phyloP scores from a whole-genome alignment of 2,797 vertebrate species.

The Jordanella pulchra region DNA sequence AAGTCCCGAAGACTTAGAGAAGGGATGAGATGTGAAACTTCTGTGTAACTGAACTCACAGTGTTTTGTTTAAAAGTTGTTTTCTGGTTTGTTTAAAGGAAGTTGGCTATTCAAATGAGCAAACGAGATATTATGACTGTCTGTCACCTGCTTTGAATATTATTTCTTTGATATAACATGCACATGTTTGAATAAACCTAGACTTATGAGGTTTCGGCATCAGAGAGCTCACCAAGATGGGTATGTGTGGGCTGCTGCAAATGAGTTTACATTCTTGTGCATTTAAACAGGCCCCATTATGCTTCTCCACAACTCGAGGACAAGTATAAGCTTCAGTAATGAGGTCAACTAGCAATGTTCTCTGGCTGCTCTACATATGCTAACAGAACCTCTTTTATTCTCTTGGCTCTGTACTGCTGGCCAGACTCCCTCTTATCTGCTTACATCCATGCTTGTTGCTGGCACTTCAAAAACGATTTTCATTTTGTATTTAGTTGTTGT shows the following conservation, averaged over 20 bases:
- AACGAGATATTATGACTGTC: not conserved
- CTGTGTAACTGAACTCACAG: not conserved
- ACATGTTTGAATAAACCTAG: not conserved
- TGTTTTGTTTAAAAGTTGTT: not conserved
- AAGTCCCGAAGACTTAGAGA: not conserved
- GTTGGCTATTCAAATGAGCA: constrained; percentile 7
- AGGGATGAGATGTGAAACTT: not conserved
- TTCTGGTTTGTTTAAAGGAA: not conserved
- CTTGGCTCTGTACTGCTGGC: constrained; percentile 36
- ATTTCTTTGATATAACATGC: constrained; percentile 7
- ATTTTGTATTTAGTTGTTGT: not conserved
- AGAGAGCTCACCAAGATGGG: not conserved
- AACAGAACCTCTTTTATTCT: constrained; percentile 62
- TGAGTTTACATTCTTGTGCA: constrained; percentile 58
- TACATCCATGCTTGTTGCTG: not conserved
- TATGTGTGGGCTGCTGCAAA: constrained; percentile 52
- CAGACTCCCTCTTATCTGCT: not conserved
- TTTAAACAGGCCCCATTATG: constrained; percentile 41
- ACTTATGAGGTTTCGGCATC: constrained; percentile 10
- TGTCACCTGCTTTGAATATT: constrained; percentile 1
- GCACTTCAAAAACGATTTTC: not conserved
- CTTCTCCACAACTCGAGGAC: constrained; percentile 34
- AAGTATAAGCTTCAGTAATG: constrained; percentile 54
- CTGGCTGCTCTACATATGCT: constrained; percentile 40
- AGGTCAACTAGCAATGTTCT: constrained; percentile 53